Evolutionary conservation across 1,140 invertebrate species (phyloP), one percentile per base, ranked within the genome.

Genomic region (Yoshiicerus persimilis): DNA sequence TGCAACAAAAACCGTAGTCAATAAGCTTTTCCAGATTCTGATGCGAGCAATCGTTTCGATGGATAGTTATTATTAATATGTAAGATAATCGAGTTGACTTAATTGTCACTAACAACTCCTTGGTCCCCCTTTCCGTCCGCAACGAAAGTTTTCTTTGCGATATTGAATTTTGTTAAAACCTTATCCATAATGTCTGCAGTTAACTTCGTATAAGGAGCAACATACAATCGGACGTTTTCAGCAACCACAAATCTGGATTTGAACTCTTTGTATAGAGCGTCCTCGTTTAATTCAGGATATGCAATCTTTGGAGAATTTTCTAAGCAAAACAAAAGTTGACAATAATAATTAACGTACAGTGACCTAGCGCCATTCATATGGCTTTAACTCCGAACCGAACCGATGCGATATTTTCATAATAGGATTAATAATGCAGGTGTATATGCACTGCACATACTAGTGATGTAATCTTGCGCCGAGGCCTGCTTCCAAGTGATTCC

Each of bases 401-500:
- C 39, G 13, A 13, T 41, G 39, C 39, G 13, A 13, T 8, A 13
- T 41, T 8, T 8, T 6, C 39, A 41, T 13, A 41, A 13, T 41
- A 41, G 39, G 6, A 41, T 6, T 8, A 41, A 13, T 41, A 41
- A 13, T 41, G n/a, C n/a, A n/a, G n/a, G 39, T 41, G 6, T 23
- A 4, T 62, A 20, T 23, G 1, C 16, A 62, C 8, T 20, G 20
- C 3, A 66, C 25, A 30, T 70, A 25, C 16, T 70, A 70, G 25
- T 27, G 30, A 27, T 27, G 10, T 77, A 64, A n/a, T 84, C 36
- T 20, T 88, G 2, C 9, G n/a, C 5, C 6, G 36, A 30, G 5
- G 83, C 34, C 36, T 39, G 16, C 34, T 88, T 84, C 87, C 87
- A 88, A 4, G 87, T n/a, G 5, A 85, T 30, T 23, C 87, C 84